phyloP scores from a whole-genome alignment of 2,113 vertebrate genomes.

The Blennius ocellaris region DNA sequence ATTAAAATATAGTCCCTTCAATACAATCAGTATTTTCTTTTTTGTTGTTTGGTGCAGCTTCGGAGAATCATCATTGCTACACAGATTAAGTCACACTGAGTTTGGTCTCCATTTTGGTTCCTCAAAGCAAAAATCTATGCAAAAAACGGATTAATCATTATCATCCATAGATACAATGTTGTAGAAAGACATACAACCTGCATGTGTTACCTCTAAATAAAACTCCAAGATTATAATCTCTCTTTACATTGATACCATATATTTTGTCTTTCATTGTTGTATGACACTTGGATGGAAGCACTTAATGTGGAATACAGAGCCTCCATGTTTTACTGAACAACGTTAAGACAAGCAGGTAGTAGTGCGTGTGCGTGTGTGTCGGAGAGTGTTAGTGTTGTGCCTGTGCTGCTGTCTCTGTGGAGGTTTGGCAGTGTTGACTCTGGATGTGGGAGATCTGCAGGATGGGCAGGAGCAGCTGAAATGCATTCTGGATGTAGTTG shows the following conservation, averaged over 20 bases:
- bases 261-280: constrained; percentile 5
- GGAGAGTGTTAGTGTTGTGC: constrained; percentile 59
- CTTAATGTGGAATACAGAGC: constrained; percentile 39
- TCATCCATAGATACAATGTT: constrained; percentile 15
- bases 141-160: constrained; percentile 7
- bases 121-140: constrained; percentile 37
- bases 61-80: neutral
- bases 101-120: constrained; percentile 10
- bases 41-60: constrained; percentile 36
- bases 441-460: constrained; percentile 93
- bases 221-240: constrained; percentile 18
- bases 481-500: constrained; percentile 92
- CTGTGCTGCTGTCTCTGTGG: constrained; percentile 56
- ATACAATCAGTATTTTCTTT: constrained; percentile 25
- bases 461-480: constrained; percentile 93
- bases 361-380: constrained; percentile 18
- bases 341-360: constrained; percentile 48
- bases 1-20: constrained; percentile 38
- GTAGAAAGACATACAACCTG: constrained; percentile 16
- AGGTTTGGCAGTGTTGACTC: constrained; percentile 69
- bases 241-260: constrained; percentile 21
- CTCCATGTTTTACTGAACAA: constrained; percentile 63
- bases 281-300: constrained; percentile 43
- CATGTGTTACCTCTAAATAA: constrained; percentile 13
- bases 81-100: neutral